Base-by-base conservation (phyloP, 2,113 vertebrate genomes). In the Pantherophis guttatus region DNA sequence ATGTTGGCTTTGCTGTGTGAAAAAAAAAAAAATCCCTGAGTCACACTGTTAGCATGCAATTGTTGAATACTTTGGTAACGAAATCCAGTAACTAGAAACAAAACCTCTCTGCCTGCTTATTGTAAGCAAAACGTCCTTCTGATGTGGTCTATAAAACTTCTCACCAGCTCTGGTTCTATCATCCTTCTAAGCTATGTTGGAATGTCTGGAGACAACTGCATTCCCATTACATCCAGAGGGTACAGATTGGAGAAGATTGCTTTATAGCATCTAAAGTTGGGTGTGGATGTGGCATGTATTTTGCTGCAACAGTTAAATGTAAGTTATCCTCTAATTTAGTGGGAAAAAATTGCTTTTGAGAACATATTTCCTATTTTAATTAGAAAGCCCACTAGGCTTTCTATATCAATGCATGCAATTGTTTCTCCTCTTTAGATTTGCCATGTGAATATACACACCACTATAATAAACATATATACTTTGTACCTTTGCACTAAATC, bases 101-200 rank as follows among this genome's bases (percentile, higher is more conserved):
- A 94, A 81, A 92, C 93, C 92, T 91, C 93, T 50, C 89, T 97
- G 94, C 92, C 93, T 94, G 92, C 87, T 86, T 95, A 48, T 96
- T 93, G 96, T 95, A 96, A 89, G 75, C 92, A 94, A 75, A 95
- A 52, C 33, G 90, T 90, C 86, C 91, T 81, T 97, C 53, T 94
- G 94, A 96, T 96, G 95, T 95, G 96, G 91, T 93, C 75, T 87
- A 5, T 24, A 62, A 54, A 96, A 94, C 88, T 93, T 93, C 75
- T 95, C 93, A 92, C 90, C 88, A 1, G 90, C 89, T 55, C 19
- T 23, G 65, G 10, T 87, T 95, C 29, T 93, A 94, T 93, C 81
- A 33, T 89, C 33, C 70, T 93, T 93, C 92, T 92, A 90, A 90
- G 91, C 52, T 44, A 87, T 95, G 54, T 62, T 65, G 92, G 91